These are phyloP conservation scores for Apogon talboti DNA, from an alignment of 2,797 vertebrate species.

Conservation along the genomic window DNA sequence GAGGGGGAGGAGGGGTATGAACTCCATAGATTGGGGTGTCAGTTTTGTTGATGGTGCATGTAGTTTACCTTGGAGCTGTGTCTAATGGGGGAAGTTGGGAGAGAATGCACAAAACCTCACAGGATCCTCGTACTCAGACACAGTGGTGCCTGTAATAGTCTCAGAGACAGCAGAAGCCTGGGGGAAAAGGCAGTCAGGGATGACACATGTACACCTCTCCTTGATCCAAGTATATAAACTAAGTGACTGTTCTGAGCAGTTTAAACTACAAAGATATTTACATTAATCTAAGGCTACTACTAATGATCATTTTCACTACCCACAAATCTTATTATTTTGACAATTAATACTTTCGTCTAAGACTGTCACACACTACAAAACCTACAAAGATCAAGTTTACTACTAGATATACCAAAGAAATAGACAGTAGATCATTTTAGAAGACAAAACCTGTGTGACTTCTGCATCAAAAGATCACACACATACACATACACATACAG, in stretches of 20 bases:
- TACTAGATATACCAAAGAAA: too few species aligned
- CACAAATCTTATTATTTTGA: constrained; percentile 3
- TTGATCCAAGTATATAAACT: too few species aligned
- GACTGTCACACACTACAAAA: too few species aligned
- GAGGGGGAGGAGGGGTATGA: constrained; percentile 81
- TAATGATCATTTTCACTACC: neutral
- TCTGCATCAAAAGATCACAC: too few species aligned
- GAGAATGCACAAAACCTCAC: constrained; percentile 89
- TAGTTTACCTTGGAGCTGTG: constrained; percentile 97
- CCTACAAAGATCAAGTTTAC: too few species aligned
- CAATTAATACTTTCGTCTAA: neutral
- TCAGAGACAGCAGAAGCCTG: constrained; percentile 37
- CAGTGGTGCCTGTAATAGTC: constrained; percentile 43
- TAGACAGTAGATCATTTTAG: too few species aligned
- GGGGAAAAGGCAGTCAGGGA: neutral
- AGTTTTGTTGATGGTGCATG: constrained; percentile 98
- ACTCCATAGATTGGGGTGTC: constrained; percentile 95
- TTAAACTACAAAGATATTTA: neutral
- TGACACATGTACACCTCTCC: neutral
- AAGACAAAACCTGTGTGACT: too few species aligned
- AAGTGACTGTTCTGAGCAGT: neutral
- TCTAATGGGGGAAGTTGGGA: constrained; percentile 93
- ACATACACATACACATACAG: too few species aligned
- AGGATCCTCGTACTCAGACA: constrained; percentile 60
- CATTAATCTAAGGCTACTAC: neutral